Conservation (phyloP, 2,888 invertebrate genomes). For the Ethmia dodecea region DNA sequence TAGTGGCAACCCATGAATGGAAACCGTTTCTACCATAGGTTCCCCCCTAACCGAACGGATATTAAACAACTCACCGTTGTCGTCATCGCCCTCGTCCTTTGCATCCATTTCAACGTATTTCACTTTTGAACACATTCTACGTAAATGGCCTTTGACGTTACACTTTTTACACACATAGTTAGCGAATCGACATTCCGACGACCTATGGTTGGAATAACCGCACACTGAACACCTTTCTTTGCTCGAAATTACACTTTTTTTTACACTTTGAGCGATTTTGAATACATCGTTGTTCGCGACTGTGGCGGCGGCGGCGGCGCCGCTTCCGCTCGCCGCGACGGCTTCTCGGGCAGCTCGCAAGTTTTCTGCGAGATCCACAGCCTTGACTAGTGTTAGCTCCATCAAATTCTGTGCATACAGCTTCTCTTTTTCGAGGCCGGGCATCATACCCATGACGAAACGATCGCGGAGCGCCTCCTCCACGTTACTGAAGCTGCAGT, state of each 20-base stretch:
- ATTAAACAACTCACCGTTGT: conserved; percentile 8
- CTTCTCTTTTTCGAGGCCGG: conserved; percentile 6
- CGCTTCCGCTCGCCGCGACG: background rate
- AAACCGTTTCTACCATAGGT: conserved; percentile 11
- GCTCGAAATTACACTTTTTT: background rate
- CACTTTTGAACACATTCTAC: conserved; percentile 14
- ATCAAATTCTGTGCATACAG: conserved; percentile 3
- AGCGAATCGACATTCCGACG: conserved; percentile 10
- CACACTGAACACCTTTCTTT: conserved; percentile 7
- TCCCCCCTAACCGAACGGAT: conserved; percentile 10
- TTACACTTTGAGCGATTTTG: background rate
- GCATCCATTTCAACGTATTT: background rate
- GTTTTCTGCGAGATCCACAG: conserved; percentile 12
- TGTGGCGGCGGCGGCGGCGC: background rate
- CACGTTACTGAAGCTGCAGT: conserved; percentile 5
- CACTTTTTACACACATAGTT: conserved; percentile 18
- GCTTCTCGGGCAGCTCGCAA: conserved; percentile 11
- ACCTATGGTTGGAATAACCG: conserved; percentile 12
- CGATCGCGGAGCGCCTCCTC: conserved; percentile 7
- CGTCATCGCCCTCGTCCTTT: conserved; percentile 8
- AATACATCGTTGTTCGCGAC: background rate
- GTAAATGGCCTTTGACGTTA: conserved; percentile 14
- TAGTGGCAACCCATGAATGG: too few species aligned
- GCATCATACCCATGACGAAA: conserved; percentile 10
- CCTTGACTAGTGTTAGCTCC: conserved; percentile 11